Base-by-base conservation (phyloP, 1,140 invertebrate species). In the Ericerus pela region DNA sequence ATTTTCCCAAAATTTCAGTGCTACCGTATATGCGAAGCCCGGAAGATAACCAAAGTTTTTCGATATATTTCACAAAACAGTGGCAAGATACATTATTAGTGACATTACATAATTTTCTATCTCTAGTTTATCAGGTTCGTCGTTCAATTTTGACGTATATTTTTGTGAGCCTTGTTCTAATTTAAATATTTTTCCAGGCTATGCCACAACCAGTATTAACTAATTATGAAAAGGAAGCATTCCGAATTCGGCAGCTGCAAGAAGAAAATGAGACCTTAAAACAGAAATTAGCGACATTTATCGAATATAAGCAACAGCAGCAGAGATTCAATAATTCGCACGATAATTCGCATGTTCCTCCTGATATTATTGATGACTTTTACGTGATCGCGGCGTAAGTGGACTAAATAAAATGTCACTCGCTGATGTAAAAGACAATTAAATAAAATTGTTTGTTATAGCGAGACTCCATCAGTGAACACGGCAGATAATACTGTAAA, bases 31-130 rank as follows among this genome's bases (percentile, higher is more conserved):
- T 91, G 22, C 84, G 84, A 67, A 90, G 86, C 69, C 87, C 90
- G 12, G 88, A 95, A 71, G 90, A 94, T 64, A 88, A 89, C 68
- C 78, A 82, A 30, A 77, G 76, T 47, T 97, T 93, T 71, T 78
- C 82, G 20, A 76, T 91, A 30, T 88, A 91, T 67, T 97, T 96
- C 68, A 89, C 83, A 28, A 81, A 85, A 59, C 85, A 89, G 56
- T 97, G 92, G 92, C 92, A 96, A 67, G 93, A 96, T 65, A 94
- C 88, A 37, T 79, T 94, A 63, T 69, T 92, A 36, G 78, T 96
- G n/a, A 95, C 92, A 0, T 72, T 97, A 20, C 87, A 94, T 66
- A 97, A 97, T 71, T 89, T 96, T 65, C 73, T 97, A 31, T 84
- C 90, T 22, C 87, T 88, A 29, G 81, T 94, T 43, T 91, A 87